Percentiles rank a stretch among this genome's conserved stretches.
phyloP scores from a whole-genome alignment of 2,888 invertebrate genomes.

The Drosophila barbarae region DNA sequence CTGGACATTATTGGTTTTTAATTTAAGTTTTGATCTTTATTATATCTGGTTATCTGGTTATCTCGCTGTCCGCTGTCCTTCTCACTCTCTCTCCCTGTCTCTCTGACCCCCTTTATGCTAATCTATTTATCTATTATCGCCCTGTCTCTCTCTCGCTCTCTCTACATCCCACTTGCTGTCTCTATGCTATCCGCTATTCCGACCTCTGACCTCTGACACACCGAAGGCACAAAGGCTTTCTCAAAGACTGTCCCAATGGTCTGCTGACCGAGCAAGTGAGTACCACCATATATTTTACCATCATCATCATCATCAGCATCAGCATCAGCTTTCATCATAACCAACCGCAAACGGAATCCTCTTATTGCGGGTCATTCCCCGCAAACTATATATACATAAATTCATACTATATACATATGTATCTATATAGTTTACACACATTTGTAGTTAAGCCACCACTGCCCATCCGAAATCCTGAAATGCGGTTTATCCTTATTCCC shows the following conservation, averaged over 20 bases:
- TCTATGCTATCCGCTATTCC: constrained; percentile 42
- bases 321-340: constrained; percentile 22
- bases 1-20: constrained; percentile 24
- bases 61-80: constrained; percentile 8
- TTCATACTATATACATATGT: not conserved
- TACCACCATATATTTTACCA: constrained; percentile 35
- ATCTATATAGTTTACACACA: constrained; percentile 12
- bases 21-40: constrained; percentile 11
- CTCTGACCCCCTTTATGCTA: constrained; percentile 13
- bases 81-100: constrained; percentile 3
- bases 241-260: constrained; percentile 97
- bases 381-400: constrained; percentile 8
- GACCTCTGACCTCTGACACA: constrained; percentile 57
- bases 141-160: constrained; percentile 27
- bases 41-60: constrained; percentile 8
- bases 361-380: constrained; percentile 23
- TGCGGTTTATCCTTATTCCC: constrained; percentile 15
- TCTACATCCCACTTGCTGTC: constrained; percentile 22
- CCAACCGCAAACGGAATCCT: constrained; percentile 30
- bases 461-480: constrained; percentile 6
- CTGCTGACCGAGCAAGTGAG: constrained; percentile 95
- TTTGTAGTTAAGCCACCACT: constrained; percentile 20
- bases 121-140: constrained; percentile 23
- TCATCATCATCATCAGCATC: not conserved
- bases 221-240: constrained; percentile 96